Base-by-base conservation (phyloP, 1,140 invertebrate species). In the Nasonia longicornis region DNA sequence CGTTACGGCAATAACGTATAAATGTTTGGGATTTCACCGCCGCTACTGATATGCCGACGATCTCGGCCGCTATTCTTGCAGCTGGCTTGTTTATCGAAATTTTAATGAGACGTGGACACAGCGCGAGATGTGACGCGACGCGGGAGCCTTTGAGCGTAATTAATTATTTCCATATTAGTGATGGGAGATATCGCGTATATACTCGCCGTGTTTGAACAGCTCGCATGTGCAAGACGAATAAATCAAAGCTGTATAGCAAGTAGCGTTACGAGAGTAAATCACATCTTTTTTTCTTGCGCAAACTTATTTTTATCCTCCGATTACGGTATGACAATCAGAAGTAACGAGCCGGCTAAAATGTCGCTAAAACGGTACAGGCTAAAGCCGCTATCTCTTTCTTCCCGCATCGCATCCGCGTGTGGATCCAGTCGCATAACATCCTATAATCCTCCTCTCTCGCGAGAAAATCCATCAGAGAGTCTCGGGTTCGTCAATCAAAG, bases 391-490 rank as follows among this genome's bases (percentile, higher is more conserved):
- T 38, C 11, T 45, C 20, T 72, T 45, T 45, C 20, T 16, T n/a
- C 8, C 38, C 11, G 26, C 26, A 22, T 16, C 11, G 45, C 48
- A 12, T 35, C 12, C 26, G 12, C 12, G 12, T 52, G 22, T 35
- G 26, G 26, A 74, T 58, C 10, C 12, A 58, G 6, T 48, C 42
- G 22, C 35, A 0, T 11, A 42, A 74, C 22, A 58, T 10, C 6
- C 31, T 10, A 58, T 31, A 58, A 45, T 71, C 45, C 22, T 3
- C 2, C 29, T 35, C 52, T 12, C 6, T 20, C 52, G n/a, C 75
- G 63, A 77, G 63, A 45, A 70, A 78, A 77, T 77, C 77, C 42
- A 78, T 78, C 67, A 70, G 12, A 11, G 22, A 12, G 14, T 70
- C 38, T 45, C 42, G 26, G 12, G 77, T 67, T 77, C 22, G 38